These are phyloP conservation scores for Pterocles orientalis DNA, from an alignment of 2,113 vertebrate species.

Conservation along the genomic window DNA sequence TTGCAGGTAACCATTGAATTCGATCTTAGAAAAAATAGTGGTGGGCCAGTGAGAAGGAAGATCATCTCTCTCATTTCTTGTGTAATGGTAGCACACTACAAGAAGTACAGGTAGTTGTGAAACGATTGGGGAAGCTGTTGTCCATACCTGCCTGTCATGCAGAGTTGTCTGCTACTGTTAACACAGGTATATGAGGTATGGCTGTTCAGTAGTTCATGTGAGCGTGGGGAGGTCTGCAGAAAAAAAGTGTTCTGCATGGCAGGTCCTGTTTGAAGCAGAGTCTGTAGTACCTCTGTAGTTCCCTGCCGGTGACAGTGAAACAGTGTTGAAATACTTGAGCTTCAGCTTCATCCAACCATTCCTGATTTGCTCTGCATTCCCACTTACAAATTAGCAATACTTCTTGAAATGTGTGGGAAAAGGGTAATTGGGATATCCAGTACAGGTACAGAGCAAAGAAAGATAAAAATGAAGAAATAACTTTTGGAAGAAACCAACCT, in stretches of 20 bases:
- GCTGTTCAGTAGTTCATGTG: background rate
- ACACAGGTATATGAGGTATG: background rate
- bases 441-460: background rate
- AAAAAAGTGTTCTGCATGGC: background rate
- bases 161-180: background rate
- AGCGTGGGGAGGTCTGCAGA: background rate
- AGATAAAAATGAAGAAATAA: background rate
- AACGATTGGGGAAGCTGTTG: background rate
- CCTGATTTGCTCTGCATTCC: background rate
- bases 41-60: background rate
- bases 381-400: fast-evolving
- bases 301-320: background rate
- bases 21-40: background rate
- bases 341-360: background rate
- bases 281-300: background rate
- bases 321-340: background rate
- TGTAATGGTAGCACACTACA: background rate
- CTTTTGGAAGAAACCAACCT: background rate
- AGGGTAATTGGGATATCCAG: background rate
- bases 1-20: background rate
- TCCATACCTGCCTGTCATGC: background rate
- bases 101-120: background rate
- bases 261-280: background rate
- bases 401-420: background rate
- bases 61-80: background rate